A percentile compares a stretch with the other conserved stretches of the same genome.
These are phyloP conservation scores for Lepidocyrtoides sp. DNA, from an alignment of 2,888 invertebrate species.

Conservation along the genomic window DNA sequence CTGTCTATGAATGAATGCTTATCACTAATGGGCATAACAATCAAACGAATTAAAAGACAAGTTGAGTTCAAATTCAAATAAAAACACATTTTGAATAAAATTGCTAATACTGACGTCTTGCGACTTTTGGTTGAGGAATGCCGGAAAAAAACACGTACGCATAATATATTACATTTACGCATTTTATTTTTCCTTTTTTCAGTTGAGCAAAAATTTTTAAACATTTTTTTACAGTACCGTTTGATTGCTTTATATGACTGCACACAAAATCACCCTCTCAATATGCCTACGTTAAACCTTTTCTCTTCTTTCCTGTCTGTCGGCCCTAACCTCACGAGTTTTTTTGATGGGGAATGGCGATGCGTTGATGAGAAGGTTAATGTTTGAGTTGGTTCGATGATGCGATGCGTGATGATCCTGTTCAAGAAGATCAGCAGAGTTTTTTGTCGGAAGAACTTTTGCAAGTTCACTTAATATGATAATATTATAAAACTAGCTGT, in stretches of 20 bases:
- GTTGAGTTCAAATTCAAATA: slow-evolving; percentile 50
- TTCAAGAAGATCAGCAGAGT: slow-evolving; percentile 32
- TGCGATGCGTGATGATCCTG: slow-evolving; percentile 25
- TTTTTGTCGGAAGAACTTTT: slow-evolving; percentile 68
- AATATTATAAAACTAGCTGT: slow-evolving; percentile 20
- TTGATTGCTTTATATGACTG: slow-evolving; percentile 3
- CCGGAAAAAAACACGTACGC: background rate
- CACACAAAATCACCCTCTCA: background rate
- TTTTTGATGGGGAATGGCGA: slow-evolving; percentile 35
- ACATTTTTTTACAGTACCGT: slow-evolving; percentile 45
- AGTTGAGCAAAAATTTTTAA: slow-evolving; percentile 33
- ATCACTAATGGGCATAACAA: slow-evolving; percentile 26
- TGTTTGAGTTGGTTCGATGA: slow-evolving; percentile 45
- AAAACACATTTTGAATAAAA: slow-evolving; percentile 7
- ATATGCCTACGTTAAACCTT: background rate
- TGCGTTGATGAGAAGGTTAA: slow-evolving; percentile 48
- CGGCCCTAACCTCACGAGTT: slow-evolving; percentile 26
- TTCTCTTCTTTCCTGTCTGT: background rate
- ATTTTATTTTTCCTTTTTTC: slow-evolving; percentile 5
- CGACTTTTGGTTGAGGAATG: slow-evolving; percentile 3
- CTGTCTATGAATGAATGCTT: slow-evolving; percentile 1
- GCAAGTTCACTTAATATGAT: slow-evolving; percentile 68
- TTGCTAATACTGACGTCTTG: background rate
- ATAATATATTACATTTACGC: slow-evolving; percentile 18
- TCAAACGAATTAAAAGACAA: slow-evolving; percentile 43